These are phyloP conservation scores for Penaeus japonicus DNA, from an alignment of 1,140 invertebrate species.

Conservation along the genomic window DNA sequence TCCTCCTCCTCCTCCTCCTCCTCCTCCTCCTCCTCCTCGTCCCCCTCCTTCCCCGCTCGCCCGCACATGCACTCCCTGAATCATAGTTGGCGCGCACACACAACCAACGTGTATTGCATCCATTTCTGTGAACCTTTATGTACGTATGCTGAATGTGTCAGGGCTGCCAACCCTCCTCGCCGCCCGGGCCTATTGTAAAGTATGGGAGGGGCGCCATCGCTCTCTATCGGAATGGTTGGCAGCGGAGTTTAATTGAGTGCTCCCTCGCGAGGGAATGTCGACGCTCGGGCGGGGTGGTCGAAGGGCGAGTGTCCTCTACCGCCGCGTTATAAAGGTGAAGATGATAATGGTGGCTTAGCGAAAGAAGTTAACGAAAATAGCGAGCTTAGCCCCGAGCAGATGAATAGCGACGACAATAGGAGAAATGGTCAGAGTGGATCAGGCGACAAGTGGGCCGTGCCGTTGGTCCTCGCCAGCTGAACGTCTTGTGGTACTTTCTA, in stretches of 20 bases:
- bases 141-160: slow-evolving; percentile 24
- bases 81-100: neutral
- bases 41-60: neutral
- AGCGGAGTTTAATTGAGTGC: slow-evolving; percentile 33
- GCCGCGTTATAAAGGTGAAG: slow-evolving; percentile 10
- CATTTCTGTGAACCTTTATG: slow-evolving; percentile 9
- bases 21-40: neutral
- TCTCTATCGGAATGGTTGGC: slow-evolving; percentile 36
- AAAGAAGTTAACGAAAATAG: slow-evolving; percentile 35
- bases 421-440: slow-evolving; percentile 20
- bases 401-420: slow-evolving; percentile 23
- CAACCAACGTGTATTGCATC: neutral
- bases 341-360: slow-evolving; percentile 25
- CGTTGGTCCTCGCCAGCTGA: neutral
- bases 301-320: neutral
- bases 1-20: neutral
- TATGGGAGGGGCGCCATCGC: slow-evolving; percentile 27
- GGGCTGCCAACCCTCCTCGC: slow-evolving; percentile 15
- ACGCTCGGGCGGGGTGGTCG: neutral
- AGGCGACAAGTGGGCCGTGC: slow-evolving; percentile 19
- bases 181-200: slow-evolving; percentile 11
- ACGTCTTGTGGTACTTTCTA: neutral
- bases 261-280: neutral
- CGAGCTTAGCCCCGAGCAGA: neutral
- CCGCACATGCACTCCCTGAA: neutral